Conservation (phyloP, 1,140 invertebrate genomes). For the Drosophila ficusphila region DNA sequence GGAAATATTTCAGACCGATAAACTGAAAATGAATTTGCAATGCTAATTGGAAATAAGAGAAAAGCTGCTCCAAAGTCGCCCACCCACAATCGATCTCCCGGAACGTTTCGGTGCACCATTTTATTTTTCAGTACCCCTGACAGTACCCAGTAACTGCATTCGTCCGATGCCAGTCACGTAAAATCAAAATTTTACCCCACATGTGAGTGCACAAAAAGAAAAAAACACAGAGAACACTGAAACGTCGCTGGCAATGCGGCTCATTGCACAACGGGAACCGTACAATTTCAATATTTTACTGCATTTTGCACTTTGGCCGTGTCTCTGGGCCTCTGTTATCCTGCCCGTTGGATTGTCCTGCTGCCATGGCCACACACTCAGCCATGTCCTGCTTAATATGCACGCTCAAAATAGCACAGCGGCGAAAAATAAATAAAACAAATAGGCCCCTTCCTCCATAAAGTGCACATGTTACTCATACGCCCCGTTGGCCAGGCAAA, state of each 20-base stretch:
- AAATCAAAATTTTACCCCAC: slow-evolving; percentile 44
- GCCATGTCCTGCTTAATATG: slow-evolving; percentile 46
- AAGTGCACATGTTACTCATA: slow-evolving; percentile 65
- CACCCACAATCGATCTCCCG: slow-evolving; percentile 18
- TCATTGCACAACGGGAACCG: slow-evolving; percentile 70
- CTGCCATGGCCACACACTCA: slow-evolving; percentile 10
- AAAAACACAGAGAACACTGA: neutral
- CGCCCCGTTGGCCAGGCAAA: slow-evolving; percentile 35
- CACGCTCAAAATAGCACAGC: slow-evolving; percentile 47
- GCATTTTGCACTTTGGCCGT: slow-evolving; percentile 66
- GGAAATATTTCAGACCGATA: slow-evolving; percentile 23
- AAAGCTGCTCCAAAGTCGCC: slow-evolving; percentile 36
- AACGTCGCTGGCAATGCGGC: slow-evolving; percentile 52
- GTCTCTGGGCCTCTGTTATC: slow-evolving; percentile 19
- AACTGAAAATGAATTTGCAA: slow-evolving; percentile 39
- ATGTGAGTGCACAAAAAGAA: slow-evolving; percentile 38
- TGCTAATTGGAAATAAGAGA: slow-evolving; percentile 44
- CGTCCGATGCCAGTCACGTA: slow-evolving; percentile 68
- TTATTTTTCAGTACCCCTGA: neutral
- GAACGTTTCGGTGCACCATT: slow-evolving; percentile 1
- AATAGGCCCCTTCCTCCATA: slow-evolving; percentile 35
- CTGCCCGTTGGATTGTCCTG: slow-evolving; percentile 16
- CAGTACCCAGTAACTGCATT: too few species aligned
- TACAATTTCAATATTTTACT: slow-evolving; percentile 75
- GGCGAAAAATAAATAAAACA: slow-evolving; percentile 48